phyloP scores from a whole-genome alignment of 2,797 vertebrate genomes.

The Tokudaia tokunoshimensis region DNA sequence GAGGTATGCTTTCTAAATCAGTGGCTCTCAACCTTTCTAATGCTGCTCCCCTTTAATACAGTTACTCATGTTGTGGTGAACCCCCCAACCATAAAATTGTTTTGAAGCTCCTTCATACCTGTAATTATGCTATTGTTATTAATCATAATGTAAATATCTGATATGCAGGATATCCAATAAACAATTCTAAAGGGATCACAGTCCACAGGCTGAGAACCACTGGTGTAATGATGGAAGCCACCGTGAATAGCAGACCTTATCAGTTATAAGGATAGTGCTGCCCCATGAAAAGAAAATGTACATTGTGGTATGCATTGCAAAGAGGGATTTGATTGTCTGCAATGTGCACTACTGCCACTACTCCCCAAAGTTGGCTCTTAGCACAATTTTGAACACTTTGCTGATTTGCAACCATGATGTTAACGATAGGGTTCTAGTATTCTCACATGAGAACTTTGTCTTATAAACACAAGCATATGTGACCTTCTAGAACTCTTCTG shows the following conservation, averaged over 20 bases:
- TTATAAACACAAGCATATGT: not conserved
- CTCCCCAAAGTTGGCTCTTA: slow-evolving; percentile 1
- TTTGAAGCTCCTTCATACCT: too few species aligned
- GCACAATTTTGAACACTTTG: not conserved
- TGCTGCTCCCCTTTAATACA: not conserved
- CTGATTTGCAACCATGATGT: not conserved
- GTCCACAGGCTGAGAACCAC: not conserved
- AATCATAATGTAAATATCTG: not conserved
- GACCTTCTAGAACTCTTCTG: not conserved
- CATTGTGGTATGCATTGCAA: slow-evolving; percentile 22
- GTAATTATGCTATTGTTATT: too few species aligned
- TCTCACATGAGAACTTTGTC: not conserved
- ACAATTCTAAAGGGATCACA: not conserved
- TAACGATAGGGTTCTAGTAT: not conserved
- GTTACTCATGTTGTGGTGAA: too few species aligned
- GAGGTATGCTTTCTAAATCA: not conserved
- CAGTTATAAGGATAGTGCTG: not conserved
- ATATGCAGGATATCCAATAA: not conserved
- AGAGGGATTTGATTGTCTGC: not conserved
- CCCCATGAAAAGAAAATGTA: not conserved
- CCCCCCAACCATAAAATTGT: too few species aligned
- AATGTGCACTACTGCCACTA: slow-evolving; percentile 20
- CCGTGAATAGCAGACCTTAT: not conserved
- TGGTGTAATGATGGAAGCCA: not conserved
- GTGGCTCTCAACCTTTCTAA: not conserved